Evolutionary conservation across 2,888 invertebrate species (phyloP).

Genomic region (Sinopyrophorus schimmeli): DNA sequence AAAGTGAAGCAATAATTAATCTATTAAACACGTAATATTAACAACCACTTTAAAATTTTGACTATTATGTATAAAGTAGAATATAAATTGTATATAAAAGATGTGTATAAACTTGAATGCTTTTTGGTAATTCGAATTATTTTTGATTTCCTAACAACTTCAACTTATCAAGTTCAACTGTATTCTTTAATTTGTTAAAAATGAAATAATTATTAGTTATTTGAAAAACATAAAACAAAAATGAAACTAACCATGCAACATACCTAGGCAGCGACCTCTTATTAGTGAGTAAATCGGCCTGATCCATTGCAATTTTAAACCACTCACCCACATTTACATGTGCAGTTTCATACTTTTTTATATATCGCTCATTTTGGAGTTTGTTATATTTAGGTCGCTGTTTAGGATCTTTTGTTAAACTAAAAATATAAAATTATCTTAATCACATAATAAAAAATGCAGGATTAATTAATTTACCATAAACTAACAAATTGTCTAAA

Average conservation of each 20-base stretch:
- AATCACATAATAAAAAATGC: neutral
- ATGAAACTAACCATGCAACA: constrained; percentile 55
- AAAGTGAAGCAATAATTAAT: too few relatives aligned
- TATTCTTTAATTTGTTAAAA: neutral
- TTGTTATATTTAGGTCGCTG: constrained; percentile 93
- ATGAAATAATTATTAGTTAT: neutral
- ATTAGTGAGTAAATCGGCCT: constrained; percentile 49
- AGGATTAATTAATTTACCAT: constrained; percentile 74
- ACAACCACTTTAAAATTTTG: too few relatives aligned
- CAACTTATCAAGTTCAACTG: too few relatives aligned
- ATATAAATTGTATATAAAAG: too few relatives aligned
- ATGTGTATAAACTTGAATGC: too few relatives aligned
- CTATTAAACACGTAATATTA: too few relatives aligned
- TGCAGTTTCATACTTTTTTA: constrained; percentile 75
- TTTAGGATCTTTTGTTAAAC: constrained; percentile 92
- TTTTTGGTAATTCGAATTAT: too few relatives aligned
- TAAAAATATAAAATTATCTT: constrained; percentile 53
- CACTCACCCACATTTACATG: constrained; percentile 79
- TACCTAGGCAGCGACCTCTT: constrained; percentile 57
- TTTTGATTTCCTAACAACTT: too few relatives aligned
- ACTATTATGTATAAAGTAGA: too few relatives aligned
- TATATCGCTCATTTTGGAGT: constrained; percentile 85
- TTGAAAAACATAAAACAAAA: constrained; percentile 14
- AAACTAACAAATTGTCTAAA: constrained; percentile 89
- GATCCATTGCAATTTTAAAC: constrained; percentile 71